Conservation (phyloP, 2,113 vertebrate genomes). For the Microtus montanus region DNA sequence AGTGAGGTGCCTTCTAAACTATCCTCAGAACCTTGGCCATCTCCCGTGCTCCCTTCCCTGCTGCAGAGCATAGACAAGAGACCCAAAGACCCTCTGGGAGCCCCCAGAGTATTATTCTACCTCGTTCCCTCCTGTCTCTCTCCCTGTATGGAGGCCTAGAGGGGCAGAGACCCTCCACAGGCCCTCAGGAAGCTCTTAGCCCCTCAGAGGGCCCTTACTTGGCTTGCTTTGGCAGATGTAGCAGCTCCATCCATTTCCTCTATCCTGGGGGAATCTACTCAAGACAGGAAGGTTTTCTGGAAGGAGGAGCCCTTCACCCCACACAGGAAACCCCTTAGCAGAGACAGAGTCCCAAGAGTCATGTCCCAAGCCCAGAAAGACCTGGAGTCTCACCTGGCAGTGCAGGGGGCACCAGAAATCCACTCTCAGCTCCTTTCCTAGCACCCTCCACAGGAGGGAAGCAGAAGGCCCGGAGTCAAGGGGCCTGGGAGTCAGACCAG, state of each 20-base stretch:
- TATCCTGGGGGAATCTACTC: background rate
- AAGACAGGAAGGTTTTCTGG: background rate
- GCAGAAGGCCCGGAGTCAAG: background rate
- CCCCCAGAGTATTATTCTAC: background rate
- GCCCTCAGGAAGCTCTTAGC: background rate
- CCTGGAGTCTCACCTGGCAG: background rate
- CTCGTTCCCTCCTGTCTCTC: fast-evolving
- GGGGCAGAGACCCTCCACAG: background rate
- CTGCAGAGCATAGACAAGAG: background rate
- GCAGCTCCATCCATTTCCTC: background rate
- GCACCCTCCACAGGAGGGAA: too few relatives aligned
- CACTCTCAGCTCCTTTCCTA: background rate
- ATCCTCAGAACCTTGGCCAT: too few relatives aligned
- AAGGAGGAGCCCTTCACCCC: background rate
- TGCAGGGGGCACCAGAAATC: fast-evolving
- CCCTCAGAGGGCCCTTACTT: background rate
- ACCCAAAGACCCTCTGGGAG: background rate
- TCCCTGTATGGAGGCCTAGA: background rate
- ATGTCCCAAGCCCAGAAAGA: background rate
- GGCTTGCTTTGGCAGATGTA: background rate
- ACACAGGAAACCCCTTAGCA: constrained; percentile 16
- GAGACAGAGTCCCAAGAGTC: background rate
- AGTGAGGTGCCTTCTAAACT: background rate
- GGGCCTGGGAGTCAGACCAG: fast-evolving
- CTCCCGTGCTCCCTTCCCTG: background rate